Evolutionary conservation across 2,797 vertebrate genomes (phyloP).

Genomic region (Anas bernieri): DNA sequence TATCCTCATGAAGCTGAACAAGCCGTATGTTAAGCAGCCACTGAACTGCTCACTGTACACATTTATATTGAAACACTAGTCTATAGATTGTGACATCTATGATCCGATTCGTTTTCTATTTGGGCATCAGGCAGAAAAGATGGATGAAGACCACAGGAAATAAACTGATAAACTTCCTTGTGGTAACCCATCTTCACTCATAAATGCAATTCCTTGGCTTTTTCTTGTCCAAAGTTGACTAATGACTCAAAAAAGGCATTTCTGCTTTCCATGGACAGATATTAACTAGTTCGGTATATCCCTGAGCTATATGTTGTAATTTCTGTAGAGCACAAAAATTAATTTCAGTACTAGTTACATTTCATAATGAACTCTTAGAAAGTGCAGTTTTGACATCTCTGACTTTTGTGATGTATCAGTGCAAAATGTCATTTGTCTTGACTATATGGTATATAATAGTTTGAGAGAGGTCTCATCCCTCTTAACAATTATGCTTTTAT

Average conservation of each 20-base stretch:
- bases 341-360: not conserved
- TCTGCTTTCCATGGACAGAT: not conserved
- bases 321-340: constrained; percentile 13
- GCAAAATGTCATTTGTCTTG: constrained; percentile 17
- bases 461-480: not conserved
- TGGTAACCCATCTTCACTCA: not conserved
- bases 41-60: not conserved
- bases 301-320: constrained; percentile 1
- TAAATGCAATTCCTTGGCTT: not conserved
- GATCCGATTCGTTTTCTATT: not conserved
- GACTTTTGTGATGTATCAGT: not conserved
- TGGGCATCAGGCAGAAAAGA: not conserved
- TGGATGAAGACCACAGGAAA: not conserved
- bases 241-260: not conserved
- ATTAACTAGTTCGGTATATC: not conserved
- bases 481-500: constrained; percentile 2
- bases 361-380: constrained; percentile 11
- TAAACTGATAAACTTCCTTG: not conserved
- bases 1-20: not conserved
- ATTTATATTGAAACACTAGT: not conserved
- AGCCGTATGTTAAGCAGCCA: not conserved
- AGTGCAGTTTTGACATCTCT: constrained; percentile 26
- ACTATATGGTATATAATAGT: not conserved
- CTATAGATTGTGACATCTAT: not conserved
- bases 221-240: constrained; percentile 1